Conservation (phyloP, 2,888 invertebrate genomes). For the Epistrophe eligans region DNA sequence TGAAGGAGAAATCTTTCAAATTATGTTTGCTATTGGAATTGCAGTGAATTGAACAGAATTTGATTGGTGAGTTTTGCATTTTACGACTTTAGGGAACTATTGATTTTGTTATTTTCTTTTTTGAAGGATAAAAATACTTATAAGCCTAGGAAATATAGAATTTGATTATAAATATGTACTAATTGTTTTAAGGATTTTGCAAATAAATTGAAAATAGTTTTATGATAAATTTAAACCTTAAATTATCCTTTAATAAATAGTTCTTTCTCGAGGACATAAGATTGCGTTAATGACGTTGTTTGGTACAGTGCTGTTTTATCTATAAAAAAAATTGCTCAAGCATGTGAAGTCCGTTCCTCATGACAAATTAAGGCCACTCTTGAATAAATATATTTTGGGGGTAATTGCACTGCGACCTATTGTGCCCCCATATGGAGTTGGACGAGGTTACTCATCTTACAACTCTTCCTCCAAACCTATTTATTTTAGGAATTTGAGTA, state of each 20-base stretch:
- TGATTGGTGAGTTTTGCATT: neutral
- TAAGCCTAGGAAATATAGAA: neutral
- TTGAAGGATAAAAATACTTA: neutral
- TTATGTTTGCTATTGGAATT: constrained; percentile 41
- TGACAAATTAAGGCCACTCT: too few species aligned
- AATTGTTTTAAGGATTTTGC: neutral
- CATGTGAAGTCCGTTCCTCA: too few species aligned
- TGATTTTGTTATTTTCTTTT: neutral
- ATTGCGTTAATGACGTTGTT: neutral
- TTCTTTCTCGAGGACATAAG: neutral
- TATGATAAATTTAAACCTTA: neutral
- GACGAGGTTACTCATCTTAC: too few species aligned
- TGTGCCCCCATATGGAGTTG: too few species aligned
- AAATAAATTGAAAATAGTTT: neutral
- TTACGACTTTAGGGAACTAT: constrained; percentile 4
- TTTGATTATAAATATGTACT: neutral
- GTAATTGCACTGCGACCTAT: too few species aligned
- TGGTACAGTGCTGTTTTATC: too few species aligned
- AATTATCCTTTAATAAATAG: neutral
- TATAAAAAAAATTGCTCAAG: too few species aligned
- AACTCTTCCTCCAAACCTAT: too few species aligned
- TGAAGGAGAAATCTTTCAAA: constrained; percentile 47
- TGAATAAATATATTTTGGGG: too few species aligned
- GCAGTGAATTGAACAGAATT: constrained; percentile 7
- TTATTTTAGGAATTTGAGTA: too few species aligned